Base-by-base conservation (phyloP, 1,140 invertebrate genomes). In the Adoxophyes honmai region DNA sequence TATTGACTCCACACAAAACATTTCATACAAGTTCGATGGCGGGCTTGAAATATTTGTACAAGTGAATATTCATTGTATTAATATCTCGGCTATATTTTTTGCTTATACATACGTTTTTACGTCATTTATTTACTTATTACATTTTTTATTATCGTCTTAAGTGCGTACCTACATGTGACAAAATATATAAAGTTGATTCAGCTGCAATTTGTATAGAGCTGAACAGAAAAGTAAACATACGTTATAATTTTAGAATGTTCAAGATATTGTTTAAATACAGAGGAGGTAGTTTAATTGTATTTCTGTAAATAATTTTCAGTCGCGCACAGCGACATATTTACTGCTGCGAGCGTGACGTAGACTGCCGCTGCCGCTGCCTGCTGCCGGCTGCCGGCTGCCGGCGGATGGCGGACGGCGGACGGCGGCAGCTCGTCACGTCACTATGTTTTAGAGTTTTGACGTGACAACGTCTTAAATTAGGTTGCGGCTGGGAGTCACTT, bases 1-100 rank as follows among this genome's bases (percentile, higher is more conserved):
- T 28, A 28, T 28, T 28, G 2, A 28, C 6, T 28, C 6, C 2
- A 28, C 2, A 28, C 21, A 2, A 28, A 28, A 48, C 42, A 11
- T 48, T 13, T 44, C n/a, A n/a, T 48, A 48, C 42, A 48, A 48
- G 42, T 48, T 48, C 42, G 21, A 48, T 48, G 21, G 42, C 42
- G 21, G 21, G n/a, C 16, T 18, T 16, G 42, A 48, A 33, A 48
- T 48, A 18, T 48, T 48, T 48, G 21, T 48, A 21, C 42, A 48
- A 48, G 10, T 48, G 42, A 48, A 48, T 48, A 21, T 10, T 48
- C 42, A 16, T 48, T 33, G 42, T 33, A 48, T 48, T 21, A 48
- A 48, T 48, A 48, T 18, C 21, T 48, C 21, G 18, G 18, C 21
- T 48, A 48, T 48, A 48, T 48, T 48, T 28, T 28, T 33, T 48